Evolutionary conservation across 2,797 vertebrate genomes (phyloP).

Genomic region (Neoniphon sammara): DNA sequence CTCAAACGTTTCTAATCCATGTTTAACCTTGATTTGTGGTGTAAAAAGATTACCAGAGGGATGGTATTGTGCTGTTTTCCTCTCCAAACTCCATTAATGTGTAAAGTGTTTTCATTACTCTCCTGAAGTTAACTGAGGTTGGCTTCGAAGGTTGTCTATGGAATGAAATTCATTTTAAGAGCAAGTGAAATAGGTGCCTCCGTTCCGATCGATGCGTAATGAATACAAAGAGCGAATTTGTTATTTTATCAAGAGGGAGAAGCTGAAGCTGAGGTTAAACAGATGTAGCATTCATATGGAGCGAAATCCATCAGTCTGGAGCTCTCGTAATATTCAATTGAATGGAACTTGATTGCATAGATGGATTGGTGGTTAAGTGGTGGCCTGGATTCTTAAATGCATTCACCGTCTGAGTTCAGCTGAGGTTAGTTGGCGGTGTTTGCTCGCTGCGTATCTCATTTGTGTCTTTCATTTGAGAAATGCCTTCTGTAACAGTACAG

Average conservation of each 20-base stretch:
- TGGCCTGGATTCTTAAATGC: conserved; percentile 12
- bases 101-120: conserved; percentile 32
- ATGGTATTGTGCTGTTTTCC: not conserved
- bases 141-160: conserved; percentile 46
- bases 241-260: conserved; percentile 43
- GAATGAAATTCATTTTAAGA: conserved; percentile 44
- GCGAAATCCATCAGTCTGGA: not conserved
- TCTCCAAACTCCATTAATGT: conserved; percentile 22
- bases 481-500: not conserved
- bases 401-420: conserved; percentile 10
- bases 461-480: conserved; percentile 18
- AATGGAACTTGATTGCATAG: conserved; percentile 18
- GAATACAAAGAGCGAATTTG: conserved; percentile 48
- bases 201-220: conserved; percentile 34
- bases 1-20: conserved; percentile 3
- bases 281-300: conserved; percentile 1
- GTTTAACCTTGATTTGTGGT: not conserved
- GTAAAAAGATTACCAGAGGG: conserved; percentile 5
- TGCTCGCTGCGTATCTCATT: conserved; percentile 5
- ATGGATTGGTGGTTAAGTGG: conserved; percentile 19
- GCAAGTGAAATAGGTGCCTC: conserved; percentile 34
- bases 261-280: conserved; percentile 1
- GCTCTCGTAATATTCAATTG: conserved; percentile 1
- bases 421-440: not conserved
- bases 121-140: conserved; percentile 30